Conservation (phyloP, 2,797 vertebrate genomes). For the Hybognathus amarus region DNA sequence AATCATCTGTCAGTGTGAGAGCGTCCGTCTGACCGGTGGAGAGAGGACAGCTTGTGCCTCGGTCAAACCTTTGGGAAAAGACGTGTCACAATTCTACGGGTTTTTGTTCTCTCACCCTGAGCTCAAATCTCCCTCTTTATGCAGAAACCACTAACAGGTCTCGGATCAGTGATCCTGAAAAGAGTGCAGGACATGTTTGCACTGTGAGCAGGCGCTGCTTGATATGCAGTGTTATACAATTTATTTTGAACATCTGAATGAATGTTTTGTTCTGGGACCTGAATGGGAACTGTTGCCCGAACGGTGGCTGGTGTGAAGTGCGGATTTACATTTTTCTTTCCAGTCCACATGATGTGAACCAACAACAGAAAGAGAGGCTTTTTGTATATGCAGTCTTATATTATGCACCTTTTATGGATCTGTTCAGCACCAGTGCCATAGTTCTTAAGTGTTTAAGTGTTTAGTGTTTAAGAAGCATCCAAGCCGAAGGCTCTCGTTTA, state of each 20-base stretch:
- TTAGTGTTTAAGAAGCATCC: neutral
- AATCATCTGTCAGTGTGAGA: neutral
- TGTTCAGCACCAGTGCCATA: neutral
- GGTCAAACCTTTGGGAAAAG: slow-evolving; percentile 26
- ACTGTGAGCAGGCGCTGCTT: slow-evolving; percentile 53
- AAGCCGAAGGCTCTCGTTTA: neutral
- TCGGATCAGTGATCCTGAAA: slow-evolving; percentile 77
- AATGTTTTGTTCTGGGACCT: slow-evolving; percentile 47
- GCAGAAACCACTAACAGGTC: slow-evolving; percentile 71
- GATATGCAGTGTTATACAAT: slow-evolving; percentile 44
- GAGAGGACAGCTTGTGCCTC: slow-evolving; percentile 46
- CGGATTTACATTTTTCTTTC: slow-evolving; percentile 8
- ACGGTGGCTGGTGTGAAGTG: slow-evolving; percentile 16
- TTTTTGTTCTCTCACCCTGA: slow-evolving; percentile 53
- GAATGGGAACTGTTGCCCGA: slow-evolving; percentile 38
- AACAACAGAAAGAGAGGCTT: neutral
- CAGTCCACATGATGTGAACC: neutral
- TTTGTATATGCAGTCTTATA: neutral
- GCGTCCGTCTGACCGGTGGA: neutral
- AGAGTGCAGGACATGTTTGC: slow-evolving; percentile 68
- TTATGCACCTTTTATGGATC: neutral
- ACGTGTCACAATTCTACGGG: neutral
- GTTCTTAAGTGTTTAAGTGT: neutral
- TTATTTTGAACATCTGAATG: slow-evolving; percentile 56
- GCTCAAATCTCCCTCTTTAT: slow-evolving; percentile 60